These are phyloP conservation scores for Marcusenius ussheri DNA, from an alignment of 2,113 vertebrate genomes.

Conservation along the genomic window DNA sequence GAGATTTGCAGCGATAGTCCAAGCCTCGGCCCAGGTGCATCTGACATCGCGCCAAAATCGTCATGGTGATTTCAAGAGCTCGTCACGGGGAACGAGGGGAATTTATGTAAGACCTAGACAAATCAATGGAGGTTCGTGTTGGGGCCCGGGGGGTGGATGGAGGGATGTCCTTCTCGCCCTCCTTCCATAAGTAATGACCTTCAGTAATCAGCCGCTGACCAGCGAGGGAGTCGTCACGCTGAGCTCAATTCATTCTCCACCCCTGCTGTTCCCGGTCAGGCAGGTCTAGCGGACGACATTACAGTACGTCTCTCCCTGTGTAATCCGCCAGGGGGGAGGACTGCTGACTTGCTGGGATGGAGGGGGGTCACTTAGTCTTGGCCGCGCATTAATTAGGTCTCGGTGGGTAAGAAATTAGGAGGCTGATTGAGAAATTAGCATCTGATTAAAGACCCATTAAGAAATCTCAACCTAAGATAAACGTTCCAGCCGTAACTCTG, in stretches of 20 bases:
- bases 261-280: background rate
- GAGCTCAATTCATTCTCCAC: background rate
- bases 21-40: background rate
- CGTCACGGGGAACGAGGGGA: background rate
- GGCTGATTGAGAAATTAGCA: conserved; percentile 2
- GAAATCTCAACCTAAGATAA: background rate
- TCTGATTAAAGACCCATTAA: background rate
- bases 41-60: background rate
- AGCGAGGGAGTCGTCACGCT: background rate
- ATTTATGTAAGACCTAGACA: background rate
- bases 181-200: background rate
- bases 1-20: background rate
- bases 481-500: background rate
- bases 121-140: background rate
- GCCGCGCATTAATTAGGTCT: background rate
- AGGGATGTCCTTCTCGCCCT: background rate
- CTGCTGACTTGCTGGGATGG: background rate
- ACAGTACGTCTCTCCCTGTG: background rate
- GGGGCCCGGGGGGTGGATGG: background rate
- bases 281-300: background rate
- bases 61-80: background rate
- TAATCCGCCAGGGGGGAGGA: background rate
- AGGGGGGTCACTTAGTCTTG: background rate
- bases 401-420: background rate
- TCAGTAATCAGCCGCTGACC: background rate